These are phyloP conservation scores for Drosophila parabipectinata DNA, from an alignment of 1,140 invertebrate species.

Conservation along the genomic window DNA sequence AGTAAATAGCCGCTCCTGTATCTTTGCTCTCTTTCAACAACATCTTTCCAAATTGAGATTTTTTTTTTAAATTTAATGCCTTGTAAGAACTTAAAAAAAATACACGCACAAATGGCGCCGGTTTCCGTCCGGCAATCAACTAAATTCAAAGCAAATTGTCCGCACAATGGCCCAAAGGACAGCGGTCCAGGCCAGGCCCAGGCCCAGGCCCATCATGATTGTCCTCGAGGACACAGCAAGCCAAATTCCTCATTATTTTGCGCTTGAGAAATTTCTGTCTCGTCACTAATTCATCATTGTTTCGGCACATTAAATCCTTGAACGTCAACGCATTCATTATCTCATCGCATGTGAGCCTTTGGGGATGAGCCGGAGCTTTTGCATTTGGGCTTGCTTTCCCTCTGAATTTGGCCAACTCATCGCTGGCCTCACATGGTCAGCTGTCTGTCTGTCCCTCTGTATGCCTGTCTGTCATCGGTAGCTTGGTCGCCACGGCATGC, in stretches of 20 bases:
- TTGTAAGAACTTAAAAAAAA: conserved; percentile 4
- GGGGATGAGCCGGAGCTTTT: conserved; percentile 1
- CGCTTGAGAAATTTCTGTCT: conserved; percentile 82
- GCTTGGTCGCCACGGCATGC: conserved; percentile 57
- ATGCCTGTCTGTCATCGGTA: conserved; percentile 43
- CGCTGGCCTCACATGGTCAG: conserved; percentile 62
- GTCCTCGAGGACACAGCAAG: conserved; percentile 26
- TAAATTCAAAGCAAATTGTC: conserved; percentile 82
- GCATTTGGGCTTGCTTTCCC: background rate
- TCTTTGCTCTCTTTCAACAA: conserved; percentile 37
- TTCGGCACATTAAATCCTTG: conserved; percentile 82
- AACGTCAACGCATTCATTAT: conserved; percentile 83
- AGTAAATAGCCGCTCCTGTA: conserved; percentile 22
- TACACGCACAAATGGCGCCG: conserved; percentile 62
- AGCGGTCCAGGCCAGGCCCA: conserved; percentile 3
- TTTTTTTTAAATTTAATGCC: conserved; percentile 63
- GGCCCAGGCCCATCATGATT: conserved; percentile 38
- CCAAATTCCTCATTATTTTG: conserved; percentile 78
- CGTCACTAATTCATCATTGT: conserved; percentile 83
- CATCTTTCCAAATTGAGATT: background rate
- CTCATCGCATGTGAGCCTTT: conserved; percentile 56
- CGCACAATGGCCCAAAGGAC: conserved; percentile 56
- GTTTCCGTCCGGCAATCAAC: conserved; percentile 76
- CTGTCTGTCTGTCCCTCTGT: conserved; percentile 33
- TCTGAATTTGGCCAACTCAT: conserved; percentile 71